Conservation (phyloP, 2,113 vertebrate species). For the Pteropus alecto region DNA sequence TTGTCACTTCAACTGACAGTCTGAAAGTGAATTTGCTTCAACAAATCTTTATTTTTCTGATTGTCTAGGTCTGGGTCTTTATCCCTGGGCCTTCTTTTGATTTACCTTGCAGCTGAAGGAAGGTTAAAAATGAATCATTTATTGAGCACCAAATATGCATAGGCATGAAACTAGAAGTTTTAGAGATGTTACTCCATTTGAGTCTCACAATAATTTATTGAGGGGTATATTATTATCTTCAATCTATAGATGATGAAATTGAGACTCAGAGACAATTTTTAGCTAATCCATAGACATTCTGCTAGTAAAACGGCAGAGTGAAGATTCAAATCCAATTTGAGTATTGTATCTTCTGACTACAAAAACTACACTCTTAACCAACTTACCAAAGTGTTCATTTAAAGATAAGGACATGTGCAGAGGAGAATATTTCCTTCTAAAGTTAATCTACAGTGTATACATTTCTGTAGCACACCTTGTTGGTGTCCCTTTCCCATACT, state of each 20-base stretch:
- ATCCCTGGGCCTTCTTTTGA: background rate
- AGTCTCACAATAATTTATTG: background rate
- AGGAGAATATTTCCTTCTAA: background rate
- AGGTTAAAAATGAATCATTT: background rate
- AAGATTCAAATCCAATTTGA: background rate
- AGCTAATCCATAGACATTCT: background rate
- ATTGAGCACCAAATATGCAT: fast-evolving
- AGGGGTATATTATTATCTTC: background rate
- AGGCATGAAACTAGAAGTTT: background rate
- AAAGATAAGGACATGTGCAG: background rate
- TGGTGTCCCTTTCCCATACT: background rate
- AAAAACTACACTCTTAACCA: background rate
- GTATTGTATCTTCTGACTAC: background rate
- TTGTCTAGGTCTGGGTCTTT: background rate
- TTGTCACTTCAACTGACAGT: background rate
- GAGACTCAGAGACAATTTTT: background rate
- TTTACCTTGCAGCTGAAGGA: background rate
- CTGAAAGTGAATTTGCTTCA: background rate
- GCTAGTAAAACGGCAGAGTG: background rate
- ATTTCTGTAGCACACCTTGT: background rate
- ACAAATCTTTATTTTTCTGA: background rate
- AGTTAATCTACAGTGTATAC: background rate
- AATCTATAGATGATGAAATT: background rate
- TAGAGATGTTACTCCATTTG: background rate
- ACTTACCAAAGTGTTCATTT: background rate